Conservation (phyloP, 2,888 invertebrate species). For the Rotaria macrura region DNA sequence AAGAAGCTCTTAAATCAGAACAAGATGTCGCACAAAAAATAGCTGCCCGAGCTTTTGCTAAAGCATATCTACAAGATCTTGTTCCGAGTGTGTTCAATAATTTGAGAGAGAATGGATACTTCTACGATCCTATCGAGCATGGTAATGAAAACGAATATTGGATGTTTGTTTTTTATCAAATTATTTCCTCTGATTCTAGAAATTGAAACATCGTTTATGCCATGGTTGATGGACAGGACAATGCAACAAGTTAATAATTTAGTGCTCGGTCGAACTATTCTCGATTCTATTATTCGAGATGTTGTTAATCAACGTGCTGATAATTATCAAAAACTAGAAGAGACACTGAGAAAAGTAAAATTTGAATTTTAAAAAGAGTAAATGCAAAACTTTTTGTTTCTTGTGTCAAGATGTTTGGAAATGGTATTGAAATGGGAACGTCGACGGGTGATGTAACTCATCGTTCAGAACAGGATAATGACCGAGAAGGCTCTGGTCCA, state of each 20-base stretch:
- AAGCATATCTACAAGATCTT: constrained; percentile 73
- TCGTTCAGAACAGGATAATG: background rate
- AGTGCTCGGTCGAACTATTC: constrained; percentile 67
- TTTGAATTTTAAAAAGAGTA: background rate
- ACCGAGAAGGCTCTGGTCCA: background rate
- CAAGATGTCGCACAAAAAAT: constrained; percentile 69
- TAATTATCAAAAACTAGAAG: constrained; percentile 48
- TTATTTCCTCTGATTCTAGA: constrained; percentile 38
- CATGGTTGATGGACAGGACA: constrained; percentile 74
- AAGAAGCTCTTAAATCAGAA: constrained; percentile 58
- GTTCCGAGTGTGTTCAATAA: constrained; percentile 72
- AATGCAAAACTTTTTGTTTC: background rate
- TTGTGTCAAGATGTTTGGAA: background rate
- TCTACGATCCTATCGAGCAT: constrained; percentile 59
- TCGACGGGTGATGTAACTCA: background rate
- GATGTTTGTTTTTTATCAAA: too few relatives aligned
- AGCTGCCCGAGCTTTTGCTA: constrained; percentile 69
- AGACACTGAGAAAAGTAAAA: constrained; percentile 76
- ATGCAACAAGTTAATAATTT: constrained; percentile 68
- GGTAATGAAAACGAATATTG: background rate
- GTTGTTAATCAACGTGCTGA: constrained; percentile 42
- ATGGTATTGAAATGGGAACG: background rate
- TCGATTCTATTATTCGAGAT: constrained; percentile 58
- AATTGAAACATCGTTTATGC: constrained; percentile 64
- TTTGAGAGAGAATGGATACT: constrained; percentile 63